phyloP scores from a whole-genome alignment of 2,113 vertebrate genomes.

The Psittacus erithacus region DNA sequence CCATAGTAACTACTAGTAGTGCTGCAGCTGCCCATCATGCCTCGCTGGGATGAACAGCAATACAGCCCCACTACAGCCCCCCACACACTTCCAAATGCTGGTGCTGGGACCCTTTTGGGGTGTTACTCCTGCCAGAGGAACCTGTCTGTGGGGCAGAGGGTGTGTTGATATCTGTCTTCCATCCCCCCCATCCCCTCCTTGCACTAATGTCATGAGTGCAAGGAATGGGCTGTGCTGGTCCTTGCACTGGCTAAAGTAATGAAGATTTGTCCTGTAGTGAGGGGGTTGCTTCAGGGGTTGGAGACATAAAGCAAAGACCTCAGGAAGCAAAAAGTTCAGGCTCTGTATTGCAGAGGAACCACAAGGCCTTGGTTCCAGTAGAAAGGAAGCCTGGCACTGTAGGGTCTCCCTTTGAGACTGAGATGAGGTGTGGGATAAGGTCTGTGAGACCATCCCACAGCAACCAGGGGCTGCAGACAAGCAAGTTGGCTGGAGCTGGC shows the following conservation, averaged over 20 bases:
- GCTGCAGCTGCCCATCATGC: neutral
- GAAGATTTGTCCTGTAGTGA: neutral
- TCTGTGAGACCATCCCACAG: neutral
- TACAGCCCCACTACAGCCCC: neutral
- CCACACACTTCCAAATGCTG: neutral
- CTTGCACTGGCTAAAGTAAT: neutral
- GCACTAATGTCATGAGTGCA: neutral
- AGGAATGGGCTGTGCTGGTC: neutral
- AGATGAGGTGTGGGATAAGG: neutral
- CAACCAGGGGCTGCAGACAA: neutral
- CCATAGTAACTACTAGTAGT: neutral
- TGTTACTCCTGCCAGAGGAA: neutral
- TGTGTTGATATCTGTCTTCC: neutral
- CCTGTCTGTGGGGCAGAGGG: neutral
- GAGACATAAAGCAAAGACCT: neutral
- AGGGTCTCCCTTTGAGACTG: neutral
- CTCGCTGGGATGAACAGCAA: rapidly evolving
- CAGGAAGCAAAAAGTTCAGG: neutral
- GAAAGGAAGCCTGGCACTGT: neutral
- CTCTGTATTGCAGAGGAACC: neutral
- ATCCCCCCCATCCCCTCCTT: neutral
- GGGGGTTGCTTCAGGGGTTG: neutral
- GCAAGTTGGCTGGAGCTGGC: neutral
- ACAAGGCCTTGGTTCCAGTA: neutral
- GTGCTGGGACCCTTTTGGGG: rapidly evolving